Evolutionary conservation across 2,113 vertebrate species (phyloP), one percentile per base, ranked within the genome.

Genomic region (Nicator chloris): DNA sequence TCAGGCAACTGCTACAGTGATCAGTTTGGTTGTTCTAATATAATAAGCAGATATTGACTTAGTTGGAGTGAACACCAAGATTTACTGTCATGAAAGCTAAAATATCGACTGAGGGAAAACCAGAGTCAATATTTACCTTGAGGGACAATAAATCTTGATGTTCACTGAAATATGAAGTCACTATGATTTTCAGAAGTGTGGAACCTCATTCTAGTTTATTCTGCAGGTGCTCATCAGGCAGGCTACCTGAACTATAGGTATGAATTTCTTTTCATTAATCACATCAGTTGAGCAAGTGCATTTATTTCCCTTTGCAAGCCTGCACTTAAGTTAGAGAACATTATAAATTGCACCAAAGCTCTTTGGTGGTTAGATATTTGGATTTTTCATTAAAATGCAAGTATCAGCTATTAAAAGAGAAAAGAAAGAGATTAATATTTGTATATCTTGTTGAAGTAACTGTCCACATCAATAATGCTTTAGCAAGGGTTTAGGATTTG

Each of bases 41-140:
- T 96, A 97, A 97, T 97, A 96, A 95, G 92, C 96, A 96, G 93
- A 88, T 97, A 97, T 97, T 96, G 97, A 97, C 96, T 97, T 82
- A 93, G 83, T 93, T 96, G 96, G 95, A 93, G 84, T 92, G 95
- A 94, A 94, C 92, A 95, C 86, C 77, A 92, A 95, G 95, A 97
- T 97, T 96, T 97, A 97, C 94, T 97, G 94, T 94, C 93, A 83
- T 93, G 76, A 96, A 95, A 96, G 69, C 94, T 95, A 82, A 96
- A 96, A 81, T 96, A 97, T 96, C 6, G 96, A 96, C 95, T 91
- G 84, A 96, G 92, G 86, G 90, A 91, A 95, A 95, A 96, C 90
- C n/a, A 39, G 90, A 97, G 96, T 97, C 96, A 96, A 97, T 97
- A 95, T 91, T 96, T 97, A 95, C 92, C 94, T 97, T 93, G 88